Evolutionary conservation across 2,113 vertebrate species (phyloP).

Genomic region (Shinisaurus crocodilurus): DNA sequence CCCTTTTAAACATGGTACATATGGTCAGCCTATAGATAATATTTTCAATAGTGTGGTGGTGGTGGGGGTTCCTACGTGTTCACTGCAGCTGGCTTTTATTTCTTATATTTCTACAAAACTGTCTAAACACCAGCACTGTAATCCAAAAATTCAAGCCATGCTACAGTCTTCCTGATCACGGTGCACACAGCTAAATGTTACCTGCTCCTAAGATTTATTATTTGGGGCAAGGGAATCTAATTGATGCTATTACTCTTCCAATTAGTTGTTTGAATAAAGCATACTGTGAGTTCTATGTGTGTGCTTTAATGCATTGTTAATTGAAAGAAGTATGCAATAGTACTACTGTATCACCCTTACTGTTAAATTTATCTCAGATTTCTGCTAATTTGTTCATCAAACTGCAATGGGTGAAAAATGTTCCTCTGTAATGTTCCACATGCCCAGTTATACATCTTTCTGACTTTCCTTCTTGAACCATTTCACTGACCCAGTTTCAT

Average conservation of each 20-base stretch:
- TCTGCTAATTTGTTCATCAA: background rate
- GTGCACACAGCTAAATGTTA: background rate
- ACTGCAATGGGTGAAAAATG: background rate
- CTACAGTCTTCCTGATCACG: background rate
- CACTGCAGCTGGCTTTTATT: background rate
- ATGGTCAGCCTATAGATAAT: too few relatives aligned
- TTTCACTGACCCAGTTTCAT: background rate
- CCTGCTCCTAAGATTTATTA: background rate
- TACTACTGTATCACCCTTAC: background rate
- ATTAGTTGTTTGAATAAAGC: slow-evolving; percentile 1
- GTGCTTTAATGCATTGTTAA: background rate
- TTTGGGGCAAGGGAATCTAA: background rate
- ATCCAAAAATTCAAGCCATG: background rate
- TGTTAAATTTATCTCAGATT: background rate
- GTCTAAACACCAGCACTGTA: background rate
- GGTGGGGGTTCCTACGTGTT: background rate
- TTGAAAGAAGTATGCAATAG: background rate
- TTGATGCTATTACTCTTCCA: slow-evolving; percentile 8
- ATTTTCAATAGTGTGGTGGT: background rate
- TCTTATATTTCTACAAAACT: background rate
- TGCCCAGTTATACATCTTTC: background rate
- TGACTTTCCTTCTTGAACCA: background rate
- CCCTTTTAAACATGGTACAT: too few relatives aligned
- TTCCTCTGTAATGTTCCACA: background rate
- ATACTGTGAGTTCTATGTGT: background rate